Evolutionary conservation across 1,140 invertebrate genomes (phyloP), one percentile per base, ranked within the genome.

Genomic region (Trichoplusia ni): DNA sequence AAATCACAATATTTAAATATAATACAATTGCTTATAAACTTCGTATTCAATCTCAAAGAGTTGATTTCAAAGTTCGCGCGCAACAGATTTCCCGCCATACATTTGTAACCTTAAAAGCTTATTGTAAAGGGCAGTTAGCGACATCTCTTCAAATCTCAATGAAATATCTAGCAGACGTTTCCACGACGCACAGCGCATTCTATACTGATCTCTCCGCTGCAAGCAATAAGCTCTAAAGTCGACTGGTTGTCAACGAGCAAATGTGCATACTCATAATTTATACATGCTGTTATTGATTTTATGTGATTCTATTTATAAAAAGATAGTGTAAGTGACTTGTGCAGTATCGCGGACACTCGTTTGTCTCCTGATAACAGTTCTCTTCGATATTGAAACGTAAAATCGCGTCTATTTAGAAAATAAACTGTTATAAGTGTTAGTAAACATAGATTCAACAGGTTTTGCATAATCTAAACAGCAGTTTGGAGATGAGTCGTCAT

Each of bases 121-220:
- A 44, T 29, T 27, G 29, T 23, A 23, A 40, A 56, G 2, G 51
- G 35, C 35, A 38, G 51, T 56, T 58, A 58, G 54, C 38, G 37
- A 58, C 53, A 56, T 56, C 53, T 56, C 53, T 42, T 56, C 53
- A 42, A 56, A 56, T 56, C 53, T 42, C 53, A 56, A 56, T 56
- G 53, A 56, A 56, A 42, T 56, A 42, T 56, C 37, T 27, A 56
- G 53, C 9, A 40, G 11, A 40, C 37, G 21, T 40, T 37, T 8
- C 23, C 21, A 13, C 7, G 54, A 31, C 25, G 54, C 18, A 18
- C 9, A 11, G 2, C 44, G 54, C 54, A 58, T 58, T 27, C 25
- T 0, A 58, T 11, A 58, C 6, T 58, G 38, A 44, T 58, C 38
- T 25, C 38, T 44, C 25, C 38, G 14, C 1, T 44, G 21, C 11